Evolutionary conservation across 2,113 vertebrate genomes (phyloP).

Genomic region (Chrysochloris asiatica): DNA sequence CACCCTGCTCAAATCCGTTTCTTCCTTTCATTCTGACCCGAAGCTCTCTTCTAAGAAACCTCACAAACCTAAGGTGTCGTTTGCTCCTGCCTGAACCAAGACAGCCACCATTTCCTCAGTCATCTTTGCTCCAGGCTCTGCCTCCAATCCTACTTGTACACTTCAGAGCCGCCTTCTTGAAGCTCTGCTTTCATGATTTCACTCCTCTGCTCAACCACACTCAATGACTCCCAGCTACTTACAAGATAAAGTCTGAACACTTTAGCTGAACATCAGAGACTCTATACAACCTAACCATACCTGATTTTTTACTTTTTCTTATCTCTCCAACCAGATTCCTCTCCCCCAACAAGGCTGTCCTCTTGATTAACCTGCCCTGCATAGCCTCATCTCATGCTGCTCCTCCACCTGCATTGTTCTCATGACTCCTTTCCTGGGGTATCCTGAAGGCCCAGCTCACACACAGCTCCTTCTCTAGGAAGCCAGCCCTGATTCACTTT

Average conservation of each 20-base stretch:
- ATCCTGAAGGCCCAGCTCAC: not conserved
- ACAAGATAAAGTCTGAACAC: not conserved
- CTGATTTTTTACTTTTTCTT: not conserved
- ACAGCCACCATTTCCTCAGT: not conserved
- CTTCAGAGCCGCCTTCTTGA: not conserved
- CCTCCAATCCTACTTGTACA: not conserved
- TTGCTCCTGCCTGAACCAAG: not conserved
- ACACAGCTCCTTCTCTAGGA: not conserved
- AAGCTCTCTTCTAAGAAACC: not conserved
- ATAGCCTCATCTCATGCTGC: rapidly evolving
- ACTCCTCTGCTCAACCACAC: not conserved
- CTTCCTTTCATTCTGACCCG: not conserved
- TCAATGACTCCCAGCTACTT: not conserved
- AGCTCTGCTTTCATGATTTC: not conserved
- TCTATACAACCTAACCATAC: not conserved
- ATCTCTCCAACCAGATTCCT: not conserved
- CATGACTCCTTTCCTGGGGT: not conserved
- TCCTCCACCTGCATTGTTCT: rapidly evolving
- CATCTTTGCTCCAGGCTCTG: not conserved
- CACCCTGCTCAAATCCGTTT: not conserved
- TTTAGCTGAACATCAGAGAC: not conserved
- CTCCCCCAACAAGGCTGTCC: not conserved
- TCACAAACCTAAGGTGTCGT: not conserved
- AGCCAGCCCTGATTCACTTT: not conserved
- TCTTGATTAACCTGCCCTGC: rapidly evolving